Conservation (phyloP, 2,113 vertebrate species). For the Carettochelys insculpta region DNA sequence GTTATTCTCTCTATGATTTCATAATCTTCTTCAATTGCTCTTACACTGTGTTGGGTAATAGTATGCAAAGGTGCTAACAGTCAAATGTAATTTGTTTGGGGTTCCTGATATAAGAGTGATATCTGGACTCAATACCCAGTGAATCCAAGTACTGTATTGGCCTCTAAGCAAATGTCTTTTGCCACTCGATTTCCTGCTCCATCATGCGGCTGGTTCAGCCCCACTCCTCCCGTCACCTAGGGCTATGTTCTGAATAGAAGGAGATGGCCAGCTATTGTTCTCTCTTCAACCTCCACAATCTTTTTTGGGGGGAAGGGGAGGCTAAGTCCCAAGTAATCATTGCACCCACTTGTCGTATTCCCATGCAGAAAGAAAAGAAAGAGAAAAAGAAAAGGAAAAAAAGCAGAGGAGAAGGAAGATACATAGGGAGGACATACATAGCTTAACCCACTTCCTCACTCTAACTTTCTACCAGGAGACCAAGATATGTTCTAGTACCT, state of each 20-base stretch:
- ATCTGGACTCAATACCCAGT: background rate
- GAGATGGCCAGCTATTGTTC: background rate
- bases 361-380: background rate
- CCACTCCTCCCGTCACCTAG: rapidly evolving
- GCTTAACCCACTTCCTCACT: background rate
- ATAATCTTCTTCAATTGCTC: background rate
- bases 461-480: background rate
- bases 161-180: background rate
- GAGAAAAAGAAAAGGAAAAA: no score
- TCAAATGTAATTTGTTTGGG: slow-evolving; percentile 4
- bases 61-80: background rate
- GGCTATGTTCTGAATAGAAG: background rate
- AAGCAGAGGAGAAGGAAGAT: background rate
- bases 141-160: background rate
- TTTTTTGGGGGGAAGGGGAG: slow-evolving; percentile 1
- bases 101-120: slow-evolving; percentile 19
- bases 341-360: background rate
- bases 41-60: slow-evolving; percentile 43
- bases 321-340: background rate
- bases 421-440: background rate
- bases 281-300: background rate
- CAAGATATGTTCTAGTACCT: background rate
- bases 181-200: background rate
- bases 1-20: background rate
- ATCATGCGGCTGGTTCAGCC: background rate